A percentile compares a stretch with the other conserved stretches of the same genome.
These are phyloP conservation scores for Oligia strigilis DNA, from an alignment of 2,888 invertebrate species.

Conservation along the genomic window DNA sequence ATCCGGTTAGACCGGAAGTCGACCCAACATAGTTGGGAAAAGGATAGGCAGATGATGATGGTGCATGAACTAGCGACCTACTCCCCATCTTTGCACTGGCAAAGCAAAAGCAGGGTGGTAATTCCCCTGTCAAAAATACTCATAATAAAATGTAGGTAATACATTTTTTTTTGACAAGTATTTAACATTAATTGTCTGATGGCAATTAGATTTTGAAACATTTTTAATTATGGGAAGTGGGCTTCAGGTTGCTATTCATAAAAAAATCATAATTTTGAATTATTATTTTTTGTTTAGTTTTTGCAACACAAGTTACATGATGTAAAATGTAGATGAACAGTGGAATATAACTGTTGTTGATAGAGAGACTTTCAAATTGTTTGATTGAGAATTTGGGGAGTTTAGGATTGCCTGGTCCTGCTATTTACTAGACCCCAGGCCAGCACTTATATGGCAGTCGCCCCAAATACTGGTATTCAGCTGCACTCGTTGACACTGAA, in stretches of 20 bases:
- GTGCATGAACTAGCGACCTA: not conserved
- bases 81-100: not conserved
- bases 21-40: too few species aligned
- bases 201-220: not conserved
- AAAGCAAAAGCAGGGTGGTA: not conserved
- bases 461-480: not conserved
- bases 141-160: not conserved
- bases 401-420: too few species aligned
- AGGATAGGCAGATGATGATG: too few species aligned
- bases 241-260: not conserved
- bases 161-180: not conserved
- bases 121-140: not conserved
- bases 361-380: not conserved
- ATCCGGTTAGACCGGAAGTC: too few species aligned
- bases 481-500: not conserved
- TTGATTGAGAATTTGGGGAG: not conserved
- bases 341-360: not conserved
- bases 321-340: not conserved
- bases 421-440: not conserved
- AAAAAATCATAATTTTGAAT: not conserved
- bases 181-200: too few species aligned
- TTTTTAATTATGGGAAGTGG: not conserved
- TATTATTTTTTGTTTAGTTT: not conserved
- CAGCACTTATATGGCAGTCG: not conserved
- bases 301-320: not conserved